phyloP scores from a whole-genome alignment of 1,140 invertebrate genomes.

The Lepidurus arcticus region DNA sequence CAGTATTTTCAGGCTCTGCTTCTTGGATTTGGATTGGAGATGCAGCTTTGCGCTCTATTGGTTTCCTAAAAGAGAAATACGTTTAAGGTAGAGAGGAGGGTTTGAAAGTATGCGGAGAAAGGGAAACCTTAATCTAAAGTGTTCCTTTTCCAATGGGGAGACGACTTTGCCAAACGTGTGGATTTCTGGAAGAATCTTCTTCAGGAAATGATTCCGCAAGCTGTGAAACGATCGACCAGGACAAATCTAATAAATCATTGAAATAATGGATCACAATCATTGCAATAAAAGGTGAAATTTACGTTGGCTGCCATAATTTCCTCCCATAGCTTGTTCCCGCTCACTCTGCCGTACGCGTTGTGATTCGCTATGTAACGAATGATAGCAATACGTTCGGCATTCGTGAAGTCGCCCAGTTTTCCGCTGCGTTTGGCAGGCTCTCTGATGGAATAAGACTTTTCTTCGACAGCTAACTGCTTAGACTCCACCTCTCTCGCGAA shows the following conservation, averaged over 20 bases:
- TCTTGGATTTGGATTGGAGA: too few relatives aligned
- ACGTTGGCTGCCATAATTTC: not conserved
- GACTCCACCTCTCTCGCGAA: too few relatives aligned
- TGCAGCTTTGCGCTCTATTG: too few relatives aligned
- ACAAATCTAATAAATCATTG: not conserved
- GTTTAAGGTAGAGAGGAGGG: too few relatives aligned
- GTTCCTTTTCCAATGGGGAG: not conserved
- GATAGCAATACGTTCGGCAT: not conserved
- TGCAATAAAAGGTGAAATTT: too few relatives aligned
- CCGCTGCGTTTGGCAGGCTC: too few relatives aligned
- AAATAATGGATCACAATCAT: too few relatives aligned
- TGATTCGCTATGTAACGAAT: not conserved
- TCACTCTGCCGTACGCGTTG: not conserved
- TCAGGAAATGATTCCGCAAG: not conserved
- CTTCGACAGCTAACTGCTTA: too few relatives aligned
- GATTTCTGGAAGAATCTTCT: not conserved
- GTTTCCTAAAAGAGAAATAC: too few relatives aligned
- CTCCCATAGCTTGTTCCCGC: not conserved
- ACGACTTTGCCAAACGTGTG: not conserved
- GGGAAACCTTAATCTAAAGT: not conserved
- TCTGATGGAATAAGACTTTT: too few relatives aligned
- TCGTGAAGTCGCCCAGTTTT: not conserved
- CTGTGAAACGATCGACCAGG: not conserved
- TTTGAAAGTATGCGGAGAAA: too few relatives aligned
- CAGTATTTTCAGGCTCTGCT: too few relatives aligned